Percentiles rank a stretch among this genome's conserved stretches.
phyloP scores from a whole-genome alignment of 2,113 vertebrate genomes.

The Rhombomys opimus region DNA sequence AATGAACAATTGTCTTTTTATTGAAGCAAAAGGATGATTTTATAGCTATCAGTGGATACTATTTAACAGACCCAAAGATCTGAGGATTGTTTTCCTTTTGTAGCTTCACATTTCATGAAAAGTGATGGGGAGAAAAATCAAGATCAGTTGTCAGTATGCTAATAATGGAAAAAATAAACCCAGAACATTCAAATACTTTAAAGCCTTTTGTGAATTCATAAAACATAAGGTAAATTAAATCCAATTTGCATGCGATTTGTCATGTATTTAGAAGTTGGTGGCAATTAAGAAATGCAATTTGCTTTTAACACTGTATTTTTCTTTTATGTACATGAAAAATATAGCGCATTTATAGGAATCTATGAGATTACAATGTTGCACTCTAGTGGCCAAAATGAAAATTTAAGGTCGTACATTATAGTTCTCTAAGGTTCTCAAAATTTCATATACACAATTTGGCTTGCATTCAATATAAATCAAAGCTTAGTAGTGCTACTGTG shows the following conservation, averaged over 20 bases:
- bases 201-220: conserved; percentile 75
- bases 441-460: not conserved
- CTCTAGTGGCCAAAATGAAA: conserved; percentile 77
- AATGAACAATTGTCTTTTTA: conserved; percentile 51
- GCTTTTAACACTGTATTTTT: conserved; percentile 72
- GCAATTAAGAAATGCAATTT: conserved; percentile 80
- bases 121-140: not conserved
- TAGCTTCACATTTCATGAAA: not conserved
- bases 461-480: conserved; percentile 30
- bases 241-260: conserved; percentile 75
- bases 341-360: conserved; percentile 2
- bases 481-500: not conserved
- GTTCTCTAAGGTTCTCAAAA: conserved; percentile 7
- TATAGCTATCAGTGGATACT: not conserved
- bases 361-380: conserved; percentile 63
- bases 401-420: not conserved
- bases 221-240: conserved; percentile 81
- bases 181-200: conserved; percentile 60
- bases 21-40: conserved; percentile 54
- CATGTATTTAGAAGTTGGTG: conserved; percentile 76
- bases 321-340: conserved; percentile 63
- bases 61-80: not conserved
- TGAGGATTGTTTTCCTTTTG: conserved; percentile 10
- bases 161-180: conserved; percentile 37
- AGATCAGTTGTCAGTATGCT: not conserved